Evolutionary conservation across 2,113 vertebrate genomes (phyloP).

Genomic region (Zosterops japonicus): DNA sequence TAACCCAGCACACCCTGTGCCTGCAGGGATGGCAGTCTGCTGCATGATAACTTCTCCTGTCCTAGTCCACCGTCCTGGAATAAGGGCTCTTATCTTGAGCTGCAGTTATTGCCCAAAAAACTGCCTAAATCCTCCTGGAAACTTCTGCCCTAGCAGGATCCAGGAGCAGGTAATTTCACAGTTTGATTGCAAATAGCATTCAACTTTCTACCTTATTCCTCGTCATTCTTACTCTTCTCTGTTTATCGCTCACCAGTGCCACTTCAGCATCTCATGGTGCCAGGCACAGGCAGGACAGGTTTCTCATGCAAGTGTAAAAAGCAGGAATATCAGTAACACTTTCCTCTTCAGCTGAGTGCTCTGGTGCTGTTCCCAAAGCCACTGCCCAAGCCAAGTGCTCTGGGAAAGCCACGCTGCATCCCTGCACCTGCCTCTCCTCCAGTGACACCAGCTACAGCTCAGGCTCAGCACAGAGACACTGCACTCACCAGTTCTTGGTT

Average conservation of each 20-base stretch:
- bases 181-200: background rate
- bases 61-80: background rate
- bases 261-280: background rate
- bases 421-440: background rate
- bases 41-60: background rate
- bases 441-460: background rate
- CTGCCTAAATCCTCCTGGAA: background rate
- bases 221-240: background rate
- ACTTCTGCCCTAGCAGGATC: background rate
- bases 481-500: rapidly evolving
- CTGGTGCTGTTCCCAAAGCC: background rate
- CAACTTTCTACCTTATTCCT: background rate
- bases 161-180: background rate
- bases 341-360: background rate
- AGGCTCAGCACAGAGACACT: background rate
- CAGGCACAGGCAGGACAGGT: background rate
- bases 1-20: background rate
- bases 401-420: rapidly evolving
- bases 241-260: background rate
- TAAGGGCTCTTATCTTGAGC: background rate
- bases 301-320: background rate
- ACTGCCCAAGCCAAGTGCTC: rapidly evolving
- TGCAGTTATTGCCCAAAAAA: background rate
- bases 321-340: background rate
- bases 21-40: background rate